These are phyloP conservation scores for Cossypha polioptera DNA, from an alignment of 2,797 vertebrate species.

Conservation along the genomic window DNA sequence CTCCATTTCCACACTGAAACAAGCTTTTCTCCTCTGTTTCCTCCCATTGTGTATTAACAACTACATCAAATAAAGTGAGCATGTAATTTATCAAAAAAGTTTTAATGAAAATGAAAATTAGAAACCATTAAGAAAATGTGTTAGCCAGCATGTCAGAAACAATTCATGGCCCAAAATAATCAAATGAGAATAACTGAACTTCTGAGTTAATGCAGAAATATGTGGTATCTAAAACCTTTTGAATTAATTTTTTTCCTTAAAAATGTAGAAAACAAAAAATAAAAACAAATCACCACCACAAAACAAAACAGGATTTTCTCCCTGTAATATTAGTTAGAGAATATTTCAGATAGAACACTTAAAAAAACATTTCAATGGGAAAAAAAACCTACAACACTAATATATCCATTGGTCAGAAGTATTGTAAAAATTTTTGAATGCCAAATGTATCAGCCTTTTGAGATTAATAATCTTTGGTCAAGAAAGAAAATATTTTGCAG, in stretches of 20 bases:
- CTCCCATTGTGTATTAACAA: neutral
- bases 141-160: neutral
- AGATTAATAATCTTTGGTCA: neutral
- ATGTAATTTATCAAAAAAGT: neutral
- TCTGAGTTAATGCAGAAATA: neutral
- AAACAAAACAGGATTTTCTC: neutral
- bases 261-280: neutral
- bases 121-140: neutral
- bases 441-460: neutral
- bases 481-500: neutral
- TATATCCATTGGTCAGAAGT: neutral
- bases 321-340: neutral
- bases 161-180: neutral
- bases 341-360: neutral
- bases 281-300: neutral
- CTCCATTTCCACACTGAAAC: neutral
- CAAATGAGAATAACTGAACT: neutral
- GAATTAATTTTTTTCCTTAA: neutral
- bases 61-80: neutral
- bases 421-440: neutral
- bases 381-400: accelerated
- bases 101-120: neutral
- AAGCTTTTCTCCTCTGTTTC: neutral
- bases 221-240: neutral
- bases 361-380: neutral